Percentiles rank a stretch among this genome's conserved stretches.
Evolutionary conservation across 1,140 invertebrate genomes (phyloP).

Genomic region (Papilio machaon): DNA sequence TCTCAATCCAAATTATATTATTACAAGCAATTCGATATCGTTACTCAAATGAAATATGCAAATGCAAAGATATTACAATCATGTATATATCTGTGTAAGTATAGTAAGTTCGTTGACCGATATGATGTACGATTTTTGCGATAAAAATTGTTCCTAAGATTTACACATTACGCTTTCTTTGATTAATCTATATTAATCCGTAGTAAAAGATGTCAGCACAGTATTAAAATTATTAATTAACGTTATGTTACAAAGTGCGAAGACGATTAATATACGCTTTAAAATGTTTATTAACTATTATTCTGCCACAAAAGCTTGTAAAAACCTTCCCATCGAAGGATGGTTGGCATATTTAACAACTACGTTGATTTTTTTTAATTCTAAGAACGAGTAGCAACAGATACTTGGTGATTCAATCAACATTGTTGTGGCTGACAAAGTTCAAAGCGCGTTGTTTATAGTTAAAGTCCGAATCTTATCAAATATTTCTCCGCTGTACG

Average conservation of each 20-base stretch:
- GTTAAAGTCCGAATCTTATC: constrained; percentile 19
- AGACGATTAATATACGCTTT: background rate
- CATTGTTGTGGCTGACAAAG: constrained; percentile 1
- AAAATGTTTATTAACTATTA: background rate
- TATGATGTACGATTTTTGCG: constrained; percentile 28
- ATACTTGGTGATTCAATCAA: constrained; percentile 9
- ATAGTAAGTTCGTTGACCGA: constrained; percentile 44
- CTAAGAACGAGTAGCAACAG: background rate
- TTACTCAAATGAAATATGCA: background rate
- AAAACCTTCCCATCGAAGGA: too few relatives aligned
- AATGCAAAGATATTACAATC: background rate
- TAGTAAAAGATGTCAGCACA: background rate
- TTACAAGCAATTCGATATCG: background rate
- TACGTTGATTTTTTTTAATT: too few relatives aligned
- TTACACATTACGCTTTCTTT: background rate
- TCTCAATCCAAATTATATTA: background rate
- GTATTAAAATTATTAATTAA: background rate
- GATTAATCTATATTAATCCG: background rate
- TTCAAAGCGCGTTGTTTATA: constrained; percentile 18
- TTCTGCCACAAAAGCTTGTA: too few relatives aligned
- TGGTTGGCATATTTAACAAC: too few relatives aligned
- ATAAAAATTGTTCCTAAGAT: background rate
- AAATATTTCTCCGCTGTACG: background rate
- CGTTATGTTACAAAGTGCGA: background rate
- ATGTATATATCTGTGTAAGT: constrained; percentile 15